Conservation (phyloP, 1,140 invertebrate species). For the Thaumatotibia leucotreta region DNA sequence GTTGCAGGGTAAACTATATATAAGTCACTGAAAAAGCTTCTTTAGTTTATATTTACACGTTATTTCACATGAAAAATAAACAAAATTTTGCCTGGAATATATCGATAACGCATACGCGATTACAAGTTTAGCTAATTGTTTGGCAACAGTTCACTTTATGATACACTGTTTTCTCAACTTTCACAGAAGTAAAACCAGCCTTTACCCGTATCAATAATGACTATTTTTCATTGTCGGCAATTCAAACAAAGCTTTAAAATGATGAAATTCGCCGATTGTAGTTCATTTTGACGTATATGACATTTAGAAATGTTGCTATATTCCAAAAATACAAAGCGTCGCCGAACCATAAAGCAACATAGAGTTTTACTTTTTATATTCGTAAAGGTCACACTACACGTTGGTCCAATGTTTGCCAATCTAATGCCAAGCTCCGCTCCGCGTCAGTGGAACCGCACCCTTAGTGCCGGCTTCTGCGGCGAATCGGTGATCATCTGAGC, state of each 20-base stretch:
- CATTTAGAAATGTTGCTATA: background rate
- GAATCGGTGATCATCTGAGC: too few species aligned
- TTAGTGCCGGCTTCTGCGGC: too few species aligned
- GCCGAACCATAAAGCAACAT: background rate
- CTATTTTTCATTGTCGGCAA: background rate
- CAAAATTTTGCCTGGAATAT: background rate
- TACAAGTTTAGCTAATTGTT: background rate
- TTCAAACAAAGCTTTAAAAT: background rate
- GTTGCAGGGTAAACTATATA: background rate
- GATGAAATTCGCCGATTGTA: background rate
- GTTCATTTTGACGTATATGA: background rate
- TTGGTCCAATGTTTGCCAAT: too few species aligned
- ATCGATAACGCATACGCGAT: constrained; percentile 7
- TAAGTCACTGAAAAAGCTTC: background rate
- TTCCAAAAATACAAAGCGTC: background rate
- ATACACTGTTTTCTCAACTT: background rate
- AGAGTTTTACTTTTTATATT: background rate
- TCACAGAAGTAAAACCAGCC: background rate
- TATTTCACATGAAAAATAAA: background rate
- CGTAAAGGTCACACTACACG: too few species aligned
- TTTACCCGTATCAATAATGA: background rate
- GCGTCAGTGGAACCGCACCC: too few species aligned
- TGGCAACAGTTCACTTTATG: background rate
- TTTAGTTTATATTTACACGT: background rate
- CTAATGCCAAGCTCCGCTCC: too few species aligned